Evolutionary conservation across 2,888 invertebrate species (phyloP), one percentile per base, ranked within the genome.

Genomic region (Alloplasta piceator): DNA sequence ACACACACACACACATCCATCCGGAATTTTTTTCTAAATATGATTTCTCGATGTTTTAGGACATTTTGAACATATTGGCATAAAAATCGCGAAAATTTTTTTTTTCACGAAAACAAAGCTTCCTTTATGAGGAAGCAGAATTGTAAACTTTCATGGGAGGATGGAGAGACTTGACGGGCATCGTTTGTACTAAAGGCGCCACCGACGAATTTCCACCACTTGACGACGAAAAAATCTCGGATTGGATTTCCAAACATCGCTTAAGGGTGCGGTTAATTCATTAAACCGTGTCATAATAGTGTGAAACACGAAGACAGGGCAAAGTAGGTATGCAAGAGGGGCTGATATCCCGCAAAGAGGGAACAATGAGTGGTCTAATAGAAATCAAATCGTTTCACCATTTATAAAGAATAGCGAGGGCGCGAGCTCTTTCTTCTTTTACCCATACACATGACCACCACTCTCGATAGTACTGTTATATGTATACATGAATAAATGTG

Each of bases 341-440:
- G 56, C 38, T 39, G 74, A 83, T 81, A 85, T 86, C 88, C 90
- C 88, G 87, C 86, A 75, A 88, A 83, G 87, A 85, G 82, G 80
- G 86, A 88, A 91, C 90, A 91, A 91, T 91, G 85, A 87, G 85
- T 86, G 85, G 86, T 84, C 89, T 90, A 91, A 91, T 91, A 91
- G 91, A 91, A 91, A 91, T 91, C 91, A 90, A 91, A 91, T 91
- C 90, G 87, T 85, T 87, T 85, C 82, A 85, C 89, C 89, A 88
- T 89, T 90, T 87, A 88, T 88, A 89, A 89, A 86, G 85, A 86
- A 61, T 75, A 66, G 72, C 9, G 78, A 12, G 78, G 60, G 61
- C 67, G 67, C 41, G 60, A 38, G 38, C 50, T 5, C 56, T 36
- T 58, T 46, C 66, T 46, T 9, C 55, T n/a, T 50, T 26, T 61